Percentiles rank a stretch among this genome's conserved stretches.
Conservation (phyloP, 64 coral and sea anemone genomes). For the Orbicella faveolata region DNA sequence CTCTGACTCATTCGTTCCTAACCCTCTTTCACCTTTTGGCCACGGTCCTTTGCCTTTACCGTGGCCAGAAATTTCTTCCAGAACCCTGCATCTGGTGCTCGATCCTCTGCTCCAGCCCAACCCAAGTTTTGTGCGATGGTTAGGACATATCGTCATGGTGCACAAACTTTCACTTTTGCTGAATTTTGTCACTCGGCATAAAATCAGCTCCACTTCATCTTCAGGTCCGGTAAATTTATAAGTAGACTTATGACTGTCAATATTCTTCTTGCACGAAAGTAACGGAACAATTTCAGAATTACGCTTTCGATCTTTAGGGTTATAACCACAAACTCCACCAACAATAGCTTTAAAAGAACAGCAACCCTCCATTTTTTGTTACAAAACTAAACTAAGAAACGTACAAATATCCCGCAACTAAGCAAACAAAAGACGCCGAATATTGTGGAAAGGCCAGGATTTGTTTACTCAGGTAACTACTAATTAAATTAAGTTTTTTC, state of each 20-base stretch:
- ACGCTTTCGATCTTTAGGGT: conserved; percentile 47
- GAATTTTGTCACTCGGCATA: background rate
- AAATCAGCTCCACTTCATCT: conserved; percentile 42
- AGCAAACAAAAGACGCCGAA: background rate
- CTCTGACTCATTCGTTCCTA: conserved; percentile 28
- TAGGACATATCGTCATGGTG: conserved; percentile 44
- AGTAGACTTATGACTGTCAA: conserved; percentile 17
- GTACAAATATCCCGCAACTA: background rate
- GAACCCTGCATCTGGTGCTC: conserved; percentile 48
- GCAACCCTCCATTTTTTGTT: conserved; percentile 40
- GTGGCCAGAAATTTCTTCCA: conserved; percentile 41
- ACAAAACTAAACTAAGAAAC: background rate
- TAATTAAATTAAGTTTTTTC: background rate
- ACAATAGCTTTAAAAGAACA: conserved; percentile 49
- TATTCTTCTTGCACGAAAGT: conserved; percentile 31
- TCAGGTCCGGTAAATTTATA: conserved; percentile 38
- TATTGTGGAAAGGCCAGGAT: background rate
- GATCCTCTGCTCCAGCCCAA: conserved; percentile 33
- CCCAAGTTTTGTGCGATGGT: conserved; percentile 19
- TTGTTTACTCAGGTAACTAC: background rate
- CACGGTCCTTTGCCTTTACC: conserved; percentile 29
- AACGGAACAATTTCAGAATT: conserved; percentile 17
- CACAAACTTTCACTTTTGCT: background rate
- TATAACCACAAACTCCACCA: conserved; percentile 46
- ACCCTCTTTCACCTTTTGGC: conserved; percentile 53